Conservation (phyloP, 2,888 invertebrate species). For the Mythimna albipuncta region DNA sequence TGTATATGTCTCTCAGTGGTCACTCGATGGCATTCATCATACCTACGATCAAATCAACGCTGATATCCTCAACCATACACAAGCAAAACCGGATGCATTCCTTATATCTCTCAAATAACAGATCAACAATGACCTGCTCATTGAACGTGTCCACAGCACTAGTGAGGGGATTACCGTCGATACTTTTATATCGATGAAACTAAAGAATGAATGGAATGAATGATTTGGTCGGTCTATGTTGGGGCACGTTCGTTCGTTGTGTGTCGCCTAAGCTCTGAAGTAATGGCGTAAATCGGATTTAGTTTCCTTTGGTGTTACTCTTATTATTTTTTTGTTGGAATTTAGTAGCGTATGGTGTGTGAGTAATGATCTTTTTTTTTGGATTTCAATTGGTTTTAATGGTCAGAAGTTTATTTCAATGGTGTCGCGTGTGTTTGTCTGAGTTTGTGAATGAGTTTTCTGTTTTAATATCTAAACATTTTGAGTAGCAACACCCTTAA, state of each 20-base stretch:
- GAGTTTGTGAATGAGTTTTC: neutral
- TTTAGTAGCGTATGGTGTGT: slow-evolving; percentile 10
- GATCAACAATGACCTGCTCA: slow-evolving; percentile 54
- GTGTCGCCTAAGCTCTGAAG: slow-evolving; percentile 4
- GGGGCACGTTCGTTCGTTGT: slow-evolving; percentile 50
- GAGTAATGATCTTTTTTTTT: slow-evolving; percentile 2
- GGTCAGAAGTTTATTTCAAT: neutral
- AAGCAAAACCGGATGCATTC: slow-evolving; percentile 61
- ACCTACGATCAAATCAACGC: slow-evolving; percentile 12
- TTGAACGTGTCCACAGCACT: slow-evolving; percentile 53
- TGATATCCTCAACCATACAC: slow-evolving; percentile 28
- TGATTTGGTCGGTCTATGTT: slow-evolving; percentile 42
- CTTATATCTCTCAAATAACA: slow-evolving; percentile 52
- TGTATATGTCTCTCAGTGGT: too few species aligned
- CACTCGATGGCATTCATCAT: neutral
- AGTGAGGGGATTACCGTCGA: slow-evolving; percentile 62
- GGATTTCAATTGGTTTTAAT: slow-evolving; percentile 4
- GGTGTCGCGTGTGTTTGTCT: neutral
- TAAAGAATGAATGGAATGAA: slow-evolving; percentile 41
- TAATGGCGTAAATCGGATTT: slow-evolving; percentile 56
- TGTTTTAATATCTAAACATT: neutral
- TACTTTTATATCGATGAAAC: slow-evolving; percentile 59
- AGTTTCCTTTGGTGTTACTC: slow-evolving; percentile 1
- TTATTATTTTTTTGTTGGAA: slow-evolving; percentile 9
- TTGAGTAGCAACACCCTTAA: too few species aligned